These are phyloP conservation scores for Ochropleura leucogaster DNA, from an alignment of 2,888 invertebrate genomes.

Conservation along the genomic window DNA sequence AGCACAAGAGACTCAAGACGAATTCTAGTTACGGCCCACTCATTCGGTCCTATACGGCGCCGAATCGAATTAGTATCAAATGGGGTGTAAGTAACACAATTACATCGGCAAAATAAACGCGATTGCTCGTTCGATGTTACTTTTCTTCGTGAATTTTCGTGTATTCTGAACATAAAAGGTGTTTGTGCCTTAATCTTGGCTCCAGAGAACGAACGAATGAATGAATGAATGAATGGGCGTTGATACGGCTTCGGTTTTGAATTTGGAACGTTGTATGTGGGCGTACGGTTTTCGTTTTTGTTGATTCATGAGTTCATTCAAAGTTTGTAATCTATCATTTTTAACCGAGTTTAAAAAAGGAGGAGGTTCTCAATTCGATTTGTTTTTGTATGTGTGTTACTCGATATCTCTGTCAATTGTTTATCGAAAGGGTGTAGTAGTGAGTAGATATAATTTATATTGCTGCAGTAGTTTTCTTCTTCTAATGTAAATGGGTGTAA, in stretches of 20 bases:
- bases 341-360: neutral
- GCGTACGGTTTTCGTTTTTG: slow-evolving; percentile 30
- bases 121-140: slow-evolving; percentile 42
- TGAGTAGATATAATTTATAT: no score
- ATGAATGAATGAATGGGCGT: slow-evolving; percentile 28
- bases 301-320: slow-evolving; percentile 17
- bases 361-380: no score
- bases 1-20: slow-evolving; percentile 38
- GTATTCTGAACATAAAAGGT: slow-evolving; percentile 34
- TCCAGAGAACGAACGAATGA: neutral
- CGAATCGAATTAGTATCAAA: slow-evolving; percentile 72
- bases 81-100: slow-evolving; percentile 67
- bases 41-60: slow-evolving; percentile 51
- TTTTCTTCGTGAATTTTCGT: slow-evolving; percentile 36
- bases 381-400: no score
- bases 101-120: slow-evolving; percentile 59
- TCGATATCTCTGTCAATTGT: no score
- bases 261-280: slow-evolving; percentile 15
- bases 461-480: no score
- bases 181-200: slow-evolving; percentile 35
- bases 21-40: slow-evolving; percentile 53
- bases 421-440: no score
- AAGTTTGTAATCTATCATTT: slow-evolving; percentile 36
- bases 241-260: slow-evolving; percentile 28
- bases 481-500: no score